A percentile compares a stretch with the other conserved stretches of the same genome.
Evolutionary conservation across 2,113 vertebrate genomes (phyloP).

Genomic region (Cyanoramphus novaezelandiae): DNA sequence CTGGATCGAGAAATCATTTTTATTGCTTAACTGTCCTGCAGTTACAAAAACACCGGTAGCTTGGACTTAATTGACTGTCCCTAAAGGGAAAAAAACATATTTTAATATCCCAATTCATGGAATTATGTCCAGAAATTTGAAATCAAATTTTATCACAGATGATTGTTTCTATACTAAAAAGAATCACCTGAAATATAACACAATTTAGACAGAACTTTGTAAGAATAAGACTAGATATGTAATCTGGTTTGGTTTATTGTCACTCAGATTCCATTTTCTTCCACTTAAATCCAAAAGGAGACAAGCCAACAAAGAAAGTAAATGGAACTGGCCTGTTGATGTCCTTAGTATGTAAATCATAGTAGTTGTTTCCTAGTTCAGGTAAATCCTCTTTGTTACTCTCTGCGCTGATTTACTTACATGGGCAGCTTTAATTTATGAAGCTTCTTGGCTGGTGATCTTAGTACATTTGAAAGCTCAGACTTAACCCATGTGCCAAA

Average conservation of each 20-base stretch:
- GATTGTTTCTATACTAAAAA: not conserved
- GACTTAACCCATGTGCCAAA: not conserved
- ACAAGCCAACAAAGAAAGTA: not conserved
- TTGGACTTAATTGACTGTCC: not conserved
- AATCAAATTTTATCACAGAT: not conserved
- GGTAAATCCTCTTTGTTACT: not conserved
- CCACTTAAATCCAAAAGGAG: not conserved
- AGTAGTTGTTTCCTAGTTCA: not conserved
- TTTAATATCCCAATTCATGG: not conserved
- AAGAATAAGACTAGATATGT: not conserved
- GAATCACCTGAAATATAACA: not conserved
- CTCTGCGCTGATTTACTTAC: not conserved
- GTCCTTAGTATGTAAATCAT: not conserved
- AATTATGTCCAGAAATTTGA: not conserved
- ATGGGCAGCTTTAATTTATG: not conserved
- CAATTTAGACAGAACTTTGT: not conserved
- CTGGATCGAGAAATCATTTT: not conserved
- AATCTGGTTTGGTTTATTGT: not conserved
- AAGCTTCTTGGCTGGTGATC: not conserved
- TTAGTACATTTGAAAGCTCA: not conserved
- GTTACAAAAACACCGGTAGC: not conserved
- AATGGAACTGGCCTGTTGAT: not conserved
- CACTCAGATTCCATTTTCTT: not conserved
- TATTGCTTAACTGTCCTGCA: not conserved
- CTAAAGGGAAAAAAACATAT: not conserved